A percentile compares a stretch with the other conserved stretches of the same genome.
Conservation (phyloP, 1,140 invertebrate genomes). For the Campoletis sonorensis region DNA sequence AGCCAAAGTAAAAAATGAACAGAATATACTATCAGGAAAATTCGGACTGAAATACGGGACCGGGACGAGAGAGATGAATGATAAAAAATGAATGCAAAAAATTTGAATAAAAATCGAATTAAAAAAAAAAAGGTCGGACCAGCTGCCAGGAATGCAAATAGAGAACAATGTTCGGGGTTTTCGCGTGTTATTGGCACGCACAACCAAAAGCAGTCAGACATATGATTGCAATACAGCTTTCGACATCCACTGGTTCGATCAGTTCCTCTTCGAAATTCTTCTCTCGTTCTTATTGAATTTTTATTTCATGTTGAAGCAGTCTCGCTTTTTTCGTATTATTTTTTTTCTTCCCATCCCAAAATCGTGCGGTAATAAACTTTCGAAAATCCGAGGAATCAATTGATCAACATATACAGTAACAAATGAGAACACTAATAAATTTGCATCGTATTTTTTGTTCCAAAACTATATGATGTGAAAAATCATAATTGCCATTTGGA, state of each 20-base stretch:
- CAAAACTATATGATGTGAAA: too few relatives aligned
- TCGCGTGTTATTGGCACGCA: not conserved
- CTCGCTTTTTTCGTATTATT: not conserved
- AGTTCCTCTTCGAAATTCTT: not conserved
- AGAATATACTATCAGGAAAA: not conserved
- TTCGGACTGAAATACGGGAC: not conserved
- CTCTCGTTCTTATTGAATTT: not conserved
- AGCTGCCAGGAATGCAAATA: conserved; percentile 60
- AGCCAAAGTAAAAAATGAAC: not conserved
- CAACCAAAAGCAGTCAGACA: not conserved
- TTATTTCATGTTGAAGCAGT: not conserved
- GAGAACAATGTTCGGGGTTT: conserved; percentile 52
- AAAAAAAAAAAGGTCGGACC: conserved; percentile 20
- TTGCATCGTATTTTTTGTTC: too few relatives aligned
- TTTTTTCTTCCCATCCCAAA: not conserved
- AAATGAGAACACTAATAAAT: too few relatives aligned
- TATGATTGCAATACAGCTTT: not conserved
- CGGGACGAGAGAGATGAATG: conserved; percentile 53
- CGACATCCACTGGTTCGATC: not conserved
- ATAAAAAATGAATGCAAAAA: not conserved
- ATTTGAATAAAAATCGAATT: conserved; percentile 20
- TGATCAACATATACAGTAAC: too few relatives aligned
- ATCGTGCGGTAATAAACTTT: too few relatives aligned
- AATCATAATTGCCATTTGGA: too few relatives aligned
- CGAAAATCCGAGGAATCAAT: too few relatives aligned